phyloP scores from a whole-genome alignment of 2,113 vertebrate genomes.

The Oncorhynchus masou region DNA sequence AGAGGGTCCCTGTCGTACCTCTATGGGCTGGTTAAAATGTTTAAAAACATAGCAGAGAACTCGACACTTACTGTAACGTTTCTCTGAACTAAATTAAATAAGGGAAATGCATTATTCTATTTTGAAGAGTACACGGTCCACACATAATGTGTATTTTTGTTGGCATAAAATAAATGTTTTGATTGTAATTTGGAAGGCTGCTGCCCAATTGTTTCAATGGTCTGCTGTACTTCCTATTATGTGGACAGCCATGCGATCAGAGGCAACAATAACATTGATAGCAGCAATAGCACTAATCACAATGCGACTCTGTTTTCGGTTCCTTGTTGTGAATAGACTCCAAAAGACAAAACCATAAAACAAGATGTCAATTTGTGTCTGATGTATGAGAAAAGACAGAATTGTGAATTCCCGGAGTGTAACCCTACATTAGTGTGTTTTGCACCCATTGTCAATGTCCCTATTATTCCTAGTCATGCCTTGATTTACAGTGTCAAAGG shows the following conservation, averaged over 20 bases:
- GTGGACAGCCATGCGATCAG: too few relatives aligned
- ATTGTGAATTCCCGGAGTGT: too few relatives aligned
- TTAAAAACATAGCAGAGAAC: background rate
- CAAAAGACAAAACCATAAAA: too few relatives aligned
- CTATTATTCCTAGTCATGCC: background rate
- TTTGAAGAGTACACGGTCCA: background rate
- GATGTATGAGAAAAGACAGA: too few relatives aligned
- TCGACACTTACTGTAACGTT: too few relatives aligned
- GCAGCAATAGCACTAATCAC: too few relatives aligned
- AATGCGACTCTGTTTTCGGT: too few relatives aligned
- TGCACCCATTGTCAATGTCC: background rate
- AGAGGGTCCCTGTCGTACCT: background rate
- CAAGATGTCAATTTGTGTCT: too few relatives aligned
- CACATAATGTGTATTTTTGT: background rate
- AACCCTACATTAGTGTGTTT: background rate
- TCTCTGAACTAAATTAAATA: too few relatives aligned
- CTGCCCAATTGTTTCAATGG: background rate
- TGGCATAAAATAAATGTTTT: background rate
- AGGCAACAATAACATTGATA: too few relatives aligned
- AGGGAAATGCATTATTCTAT: background rate
- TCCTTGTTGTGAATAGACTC: too few relatives aligned
- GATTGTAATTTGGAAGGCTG: background rate
- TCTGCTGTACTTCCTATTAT: too few relatives aligned
- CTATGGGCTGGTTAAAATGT: background rate
- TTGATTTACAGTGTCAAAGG: slow-evolving; percentile 21